A percentile compares a stretch with the other conserved stretches of the same genome.
These are phyloP conservation scores for Dorcus hopei DNA, from an alignment of 2,888 invertebrate genomes.

Conservation along the genomic window DNA sequence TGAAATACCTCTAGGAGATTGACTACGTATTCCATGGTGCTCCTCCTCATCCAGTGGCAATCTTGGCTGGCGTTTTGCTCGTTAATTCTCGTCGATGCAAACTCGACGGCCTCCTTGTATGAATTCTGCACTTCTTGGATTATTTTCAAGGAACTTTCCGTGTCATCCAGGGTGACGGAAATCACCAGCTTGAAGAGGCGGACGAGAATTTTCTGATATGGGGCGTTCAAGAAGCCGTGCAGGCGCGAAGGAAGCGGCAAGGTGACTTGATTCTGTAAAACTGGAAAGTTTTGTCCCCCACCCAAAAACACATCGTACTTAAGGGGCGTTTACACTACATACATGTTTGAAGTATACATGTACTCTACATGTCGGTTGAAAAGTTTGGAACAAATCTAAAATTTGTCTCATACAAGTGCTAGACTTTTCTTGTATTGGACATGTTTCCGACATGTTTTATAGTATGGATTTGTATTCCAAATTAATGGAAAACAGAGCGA, in stretches of 20 bases:
- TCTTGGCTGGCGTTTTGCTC: conserved; percentile 47
- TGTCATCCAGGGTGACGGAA: conserved; percentile 25
- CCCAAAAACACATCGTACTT: too few relatives aligned
- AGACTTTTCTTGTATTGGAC: too few relatives aligned
- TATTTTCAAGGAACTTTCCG: conserved; percentile 13
- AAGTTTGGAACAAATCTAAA: too few relatives aligned
- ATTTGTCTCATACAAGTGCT: too few relatives aligned
- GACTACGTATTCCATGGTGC: conserved; percentile 55
- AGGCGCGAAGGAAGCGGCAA: conserved; percentile 42
- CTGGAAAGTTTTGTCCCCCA: neutral
- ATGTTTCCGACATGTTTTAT: too few relatives aligned
- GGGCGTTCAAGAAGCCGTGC: conserved; percentile 35
- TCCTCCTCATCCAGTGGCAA: conserved; percentile 51
- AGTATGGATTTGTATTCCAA: too few relatives aligned
- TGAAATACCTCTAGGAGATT: conserved; percentile 60
- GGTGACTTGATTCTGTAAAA: conserved; percentile 36
- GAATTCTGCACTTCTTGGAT: conserved; percentile 37
- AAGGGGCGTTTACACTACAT: too few relatives aligned
- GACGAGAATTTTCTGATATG: conserved; percentile 37
- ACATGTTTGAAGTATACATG: too few relatives aligned
- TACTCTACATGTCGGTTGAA: too few relatives aligned
- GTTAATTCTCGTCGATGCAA: conserved; percentile 31
- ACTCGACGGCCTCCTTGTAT: conserved; percentile 36
- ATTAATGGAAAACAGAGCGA: too few relatives aligned
- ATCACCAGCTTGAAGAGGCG: conserved; percentile 36